Base-by-base conservation (phyloP, 2,888 invertebrate genomes). In the Trachelus tabidus region DNA sequence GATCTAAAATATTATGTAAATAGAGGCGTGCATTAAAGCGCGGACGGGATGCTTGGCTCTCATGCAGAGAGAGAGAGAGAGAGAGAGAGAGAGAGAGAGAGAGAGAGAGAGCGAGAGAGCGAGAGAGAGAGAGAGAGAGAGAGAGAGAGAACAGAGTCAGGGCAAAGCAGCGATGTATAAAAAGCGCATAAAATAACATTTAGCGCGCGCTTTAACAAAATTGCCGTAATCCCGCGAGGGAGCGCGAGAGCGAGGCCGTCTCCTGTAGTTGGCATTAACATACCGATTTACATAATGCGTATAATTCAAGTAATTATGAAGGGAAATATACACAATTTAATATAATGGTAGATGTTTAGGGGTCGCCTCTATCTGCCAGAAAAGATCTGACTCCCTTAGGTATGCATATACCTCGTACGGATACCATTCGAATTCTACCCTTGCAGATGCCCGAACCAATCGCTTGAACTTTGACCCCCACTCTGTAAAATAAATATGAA, bases 251-350 rank as follows among this genome's bases (percentile, higher is more conserved):
- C 76, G 76, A 76, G 75, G 75, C 73, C 35, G 6, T n/a, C 23
- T n/a, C 23, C 71, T 71, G 68, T 73, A 73, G 77, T 84, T 23
- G 79, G 79, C 82, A 91, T 91, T 91, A 90, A 90, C 91, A 90
- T 90, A 89, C 79, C 87, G 86, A 91, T 91, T 91, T 91, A 89
- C 91, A 91, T 91, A 91, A 91, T 91, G 89, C 90, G 88, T 89
- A 90, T 91, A 91, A 91, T 91, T 91, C 91, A 88, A 90, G 90
- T 90, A 90, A 91, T 91, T 91, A 91, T 90, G 87, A 88, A 88
- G 88, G 89, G 88, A 89, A 91, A 91, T 91, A 90, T 90, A 90
- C 90, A 90, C 90, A 89, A 90, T 90, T 90, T 90, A 88, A 89
- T 90, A 90, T 90, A 90, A 91, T 91, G 87, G 90, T 84, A 86